phyloP scores from a whole-genome alignment of 2,113 vertebrate species.

The Ophthalmotilapia sp. region DNA sequence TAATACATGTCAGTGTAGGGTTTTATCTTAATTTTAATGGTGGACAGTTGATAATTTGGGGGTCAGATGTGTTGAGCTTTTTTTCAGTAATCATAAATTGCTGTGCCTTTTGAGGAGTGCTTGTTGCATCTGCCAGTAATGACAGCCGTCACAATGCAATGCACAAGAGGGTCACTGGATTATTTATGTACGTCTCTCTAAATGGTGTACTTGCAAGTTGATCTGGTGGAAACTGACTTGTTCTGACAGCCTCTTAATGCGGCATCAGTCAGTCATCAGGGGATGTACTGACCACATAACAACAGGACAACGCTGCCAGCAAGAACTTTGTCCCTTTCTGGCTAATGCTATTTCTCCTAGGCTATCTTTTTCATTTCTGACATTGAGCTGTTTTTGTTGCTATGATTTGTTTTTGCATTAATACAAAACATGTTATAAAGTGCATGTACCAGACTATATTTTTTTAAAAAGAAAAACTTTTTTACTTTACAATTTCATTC shows the following conservation, averaged over 20 bases:
- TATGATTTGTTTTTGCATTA: neutral
- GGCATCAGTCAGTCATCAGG: constrained; percentile 34
- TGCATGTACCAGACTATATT: neutral
- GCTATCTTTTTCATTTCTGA: neutral
- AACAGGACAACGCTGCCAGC: constrained; percentile 18
- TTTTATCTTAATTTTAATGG: neutral
- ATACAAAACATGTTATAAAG: neutral
- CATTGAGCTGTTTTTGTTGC: neutral
- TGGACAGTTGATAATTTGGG: neutral
- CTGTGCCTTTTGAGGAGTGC: neutral
- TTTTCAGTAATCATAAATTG: neutral
- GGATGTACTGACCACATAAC: constrained; percentile 17
- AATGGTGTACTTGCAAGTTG: constrained; percentile 30
- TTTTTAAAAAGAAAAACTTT: neutral
- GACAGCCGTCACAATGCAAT: neutral
- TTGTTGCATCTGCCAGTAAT: neutral
- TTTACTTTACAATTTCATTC: neutral
- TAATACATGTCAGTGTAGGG: neutral
- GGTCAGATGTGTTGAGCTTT: neutral
- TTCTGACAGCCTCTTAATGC: constrained; percentile 48
- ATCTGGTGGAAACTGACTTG: constrained; percentile 37
- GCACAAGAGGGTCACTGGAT: neutral
- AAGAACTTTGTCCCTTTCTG: neutral
- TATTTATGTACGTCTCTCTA: constrained; percentile 31
- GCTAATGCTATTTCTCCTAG: neutral